Evolutionary conservation across 2,113 vertebrate genomes (phyloP).

Genomic region (Platycercus adscitus): DNA sequence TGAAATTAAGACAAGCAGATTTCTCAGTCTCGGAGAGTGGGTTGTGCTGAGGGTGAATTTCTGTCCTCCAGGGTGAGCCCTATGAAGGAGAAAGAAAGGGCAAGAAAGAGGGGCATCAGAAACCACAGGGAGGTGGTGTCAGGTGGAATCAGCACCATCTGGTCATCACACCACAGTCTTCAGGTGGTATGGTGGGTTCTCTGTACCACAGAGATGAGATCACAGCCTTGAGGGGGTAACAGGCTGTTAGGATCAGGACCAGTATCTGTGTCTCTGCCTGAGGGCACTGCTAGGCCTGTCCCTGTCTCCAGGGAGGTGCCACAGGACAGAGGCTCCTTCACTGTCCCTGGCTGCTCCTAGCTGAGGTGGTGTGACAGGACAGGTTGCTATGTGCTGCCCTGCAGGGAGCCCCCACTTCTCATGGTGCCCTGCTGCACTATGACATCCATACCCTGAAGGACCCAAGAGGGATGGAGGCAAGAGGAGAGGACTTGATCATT

Average conservation of each 20-base stretch:
- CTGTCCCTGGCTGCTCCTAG: neutral
- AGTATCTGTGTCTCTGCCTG: neutral
- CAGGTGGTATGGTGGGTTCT: neutral
- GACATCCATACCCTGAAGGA: neutral
- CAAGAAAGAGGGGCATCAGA: neutral
- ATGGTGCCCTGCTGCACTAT: neutral
- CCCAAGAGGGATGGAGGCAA: neutral
- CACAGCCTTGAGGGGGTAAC: neutral
- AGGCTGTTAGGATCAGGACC: neutral
- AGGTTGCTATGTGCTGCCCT: neutral
- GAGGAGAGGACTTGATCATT: rapidly evolving
- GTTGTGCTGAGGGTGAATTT: neutral
- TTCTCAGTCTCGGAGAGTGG: neutral
- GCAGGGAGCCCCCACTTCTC: neutral
- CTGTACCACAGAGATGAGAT: neutral
- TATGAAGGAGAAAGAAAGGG: rapidly evolving
- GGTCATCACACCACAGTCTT: neutral
- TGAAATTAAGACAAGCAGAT: neutral
- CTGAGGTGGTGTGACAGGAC: neutral
- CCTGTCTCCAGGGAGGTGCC: neutral
- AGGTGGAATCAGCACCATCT: neutral
- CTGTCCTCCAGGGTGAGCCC: rapidly evolving
- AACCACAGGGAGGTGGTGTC: rapidly evolving
- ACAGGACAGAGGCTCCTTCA: rapidly evolving
- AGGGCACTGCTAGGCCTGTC: neutral